phyloP scores from a whole-genome alignment of 2,888 invertebrate species.

The Chrysolina haemoptera region DNA sequence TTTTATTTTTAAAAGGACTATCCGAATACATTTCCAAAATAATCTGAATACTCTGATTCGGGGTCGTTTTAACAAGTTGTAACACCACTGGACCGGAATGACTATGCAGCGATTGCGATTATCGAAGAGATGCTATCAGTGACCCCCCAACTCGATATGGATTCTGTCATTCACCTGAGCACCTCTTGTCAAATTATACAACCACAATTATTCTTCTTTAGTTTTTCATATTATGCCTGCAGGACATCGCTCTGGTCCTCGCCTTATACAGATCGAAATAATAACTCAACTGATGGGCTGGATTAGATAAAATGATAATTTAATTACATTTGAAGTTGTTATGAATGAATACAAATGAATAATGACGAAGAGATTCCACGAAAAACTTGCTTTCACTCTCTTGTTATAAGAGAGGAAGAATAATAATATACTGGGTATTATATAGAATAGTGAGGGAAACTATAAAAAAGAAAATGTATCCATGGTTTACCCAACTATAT shows the following conservation, averaged over 20 bases:
- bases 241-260: conserved; percentile 42
- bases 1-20: too few species aligned
- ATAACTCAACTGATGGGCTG: conserved; percentile 35
- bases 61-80: background rate
- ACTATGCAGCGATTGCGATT: conserved; percentile 62
- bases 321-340: conserved; percentile 12
- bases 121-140: conserved; percentile 63
- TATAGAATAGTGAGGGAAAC: too few species aligned
- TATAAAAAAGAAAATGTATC: too few species aligned
- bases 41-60: background rate
- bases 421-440: too few species aligned
- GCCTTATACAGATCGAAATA: conserved; percentile 43
- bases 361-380: background rate
- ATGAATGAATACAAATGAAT: conserved; percentile 14
- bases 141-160: conserved; percentile 68
- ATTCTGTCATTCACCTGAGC: conserved; percentile 67
- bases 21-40: too few species aligned
- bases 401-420: background rate
- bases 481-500: too few species aligned
- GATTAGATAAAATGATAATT: conserved; percentile 35
- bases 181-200: conserved; percentile 67
- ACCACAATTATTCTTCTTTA: conserved; percentile 61
- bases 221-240: conserved; percentile 48
- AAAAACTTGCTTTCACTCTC: background rate
- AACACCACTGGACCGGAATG: conserved; percentile 51